Evolutionary conservation across 2,888 invertebrate genomes (phyloP).

Genomic region (Lymantria dispar): DNA sequence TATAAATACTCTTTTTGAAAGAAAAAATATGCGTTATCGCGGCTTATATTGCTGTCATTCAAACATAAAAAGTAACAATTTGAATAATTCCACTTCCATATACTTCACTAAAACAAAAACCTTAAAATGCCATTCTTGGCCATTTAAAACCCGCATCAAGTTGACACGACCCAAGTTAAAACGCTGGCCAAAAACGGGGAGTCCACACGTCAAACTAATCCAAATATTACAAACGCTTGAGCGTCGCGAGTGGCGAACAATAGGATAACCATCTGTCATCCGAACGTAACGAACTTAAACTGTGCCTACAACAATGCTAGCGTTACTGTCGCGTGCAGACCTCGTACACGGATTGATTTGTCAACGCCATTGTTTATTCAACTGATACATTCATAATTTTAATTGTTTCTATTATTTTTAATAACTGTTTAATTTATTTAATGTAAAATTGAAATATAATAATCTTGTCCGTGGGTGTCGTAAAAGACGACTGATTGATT

Average conservation of each 20-base stretch:
- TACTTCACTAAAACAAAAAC: slow-evolving; percentile 8
- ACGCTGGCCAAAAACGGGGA: slow-evolving; percentile 31
- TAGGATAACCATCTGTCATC: slow-evolving; percentile 65
- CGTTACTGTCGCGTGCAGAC: slow-evolving; percentile 24
- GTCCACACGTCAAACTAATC: slow-evolving; percentile 40
- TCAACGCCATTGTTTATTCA: slow-evolving; percentile 33
- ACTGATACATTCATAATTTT: slow-evolving; percentile 31
- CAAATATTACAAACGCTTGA: slow-evolving; percentile 38
- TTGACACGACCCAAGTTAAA: slow-evolving; percentile 28
- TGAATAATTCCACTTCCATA: not conserved
- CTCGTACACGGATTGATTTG: slow-evolving; percentile 36
- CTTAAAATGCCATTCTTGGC: slow-evolving; percentile 6
- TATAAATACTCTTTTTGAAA: no score
- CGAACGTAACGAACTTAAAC: slow-evolving; percentile 60
- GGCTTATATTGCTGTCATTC: not conserved
- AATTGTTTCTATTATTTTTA: slow-evolving; percentile 34
- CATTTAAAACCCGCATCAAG: slow-evolving; percentile 33
- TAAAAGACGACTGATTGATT: no score
- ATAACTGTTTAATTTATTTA: not conserved
- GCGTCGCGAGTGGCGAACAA: slow-evolving; percentile 47
- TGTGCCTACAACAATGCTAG: slow-evolving; percentile 51
- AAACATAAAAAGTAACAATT: not conserved
- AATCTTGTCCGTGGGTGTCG: no score
- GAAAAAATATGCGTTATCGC: no score
- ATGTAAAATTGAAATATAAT: no score